Conservation (phyloP, 2,797 vertebrate species). For the Xyrichtys novacula region DNA sequence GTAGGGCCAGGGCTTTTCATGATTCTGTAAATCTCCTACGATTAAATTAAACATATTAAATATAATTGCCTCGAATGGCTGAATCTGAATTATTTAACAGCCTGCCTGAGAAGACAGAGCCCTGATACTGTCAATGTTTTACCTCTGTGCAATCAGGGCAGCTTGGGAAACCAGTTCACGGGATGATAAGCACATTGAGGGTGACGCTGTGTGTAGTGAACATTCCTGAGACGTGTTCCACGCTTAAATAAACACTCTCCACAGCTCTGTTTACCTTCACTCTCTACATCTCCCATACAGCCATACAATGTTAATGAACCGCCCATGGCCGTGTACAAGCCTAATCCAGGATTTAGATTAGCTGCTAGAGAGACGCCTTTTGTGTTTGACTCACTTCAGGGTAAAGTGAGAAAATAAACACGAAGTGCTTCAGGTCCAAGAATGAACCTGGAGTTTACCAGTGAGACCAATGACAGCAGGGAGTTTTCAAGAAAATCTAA, state of each 20-base stretch:
- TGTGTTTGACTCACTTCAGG: conserved; percentile 41
- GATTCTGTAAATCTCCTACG: conserved; percentile 16
- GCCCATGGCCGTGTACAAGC: conserved; percentile 14
- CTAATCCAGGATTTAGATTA: conserved; percentile 63
- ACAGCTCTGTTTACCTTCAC: conserved; percentile 49
- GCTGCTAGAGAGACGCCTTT: conserved; percentile 31
- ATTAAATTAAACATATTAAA: conserved; percentile 20
- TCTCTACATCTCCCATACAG: conserved; percentile 33
- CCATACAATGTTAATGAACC: conserved; percentile 20
- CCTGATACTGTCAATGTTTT: conserved; percentile 57
- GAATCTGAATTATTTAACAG: not conserved
- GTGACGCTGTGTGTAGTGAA: conserved; percentile 20
- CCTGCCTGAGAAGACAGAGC: conserved; percentile 7
- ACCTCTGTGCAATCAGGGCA: conserved; percentile 30
- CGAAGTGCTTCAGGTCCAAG: conserved; percentile 21
- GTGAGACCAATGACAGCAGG: conserved; percentile 36
- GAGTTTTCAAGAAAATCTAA: too few species aligned
- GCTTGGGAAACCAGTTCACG: conserved; percentile 35
- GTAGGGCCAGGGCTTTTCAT: conserved; percentile 8
- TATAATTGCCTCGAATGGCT: not conserved
- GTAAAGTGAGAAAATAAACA: conserved; percentile 8
- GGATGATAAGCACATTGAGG: conserved; percentile 38
- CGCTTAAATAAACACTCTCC: conserved; percentile 62
- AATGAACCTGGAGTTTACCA: not conserved
- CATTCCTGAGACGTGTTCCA: conserved; percentile 65